phyloP scores from a whole-genome alignment of 1,140 invertebrate species.

The Drosophila prosaltans region DNA sequence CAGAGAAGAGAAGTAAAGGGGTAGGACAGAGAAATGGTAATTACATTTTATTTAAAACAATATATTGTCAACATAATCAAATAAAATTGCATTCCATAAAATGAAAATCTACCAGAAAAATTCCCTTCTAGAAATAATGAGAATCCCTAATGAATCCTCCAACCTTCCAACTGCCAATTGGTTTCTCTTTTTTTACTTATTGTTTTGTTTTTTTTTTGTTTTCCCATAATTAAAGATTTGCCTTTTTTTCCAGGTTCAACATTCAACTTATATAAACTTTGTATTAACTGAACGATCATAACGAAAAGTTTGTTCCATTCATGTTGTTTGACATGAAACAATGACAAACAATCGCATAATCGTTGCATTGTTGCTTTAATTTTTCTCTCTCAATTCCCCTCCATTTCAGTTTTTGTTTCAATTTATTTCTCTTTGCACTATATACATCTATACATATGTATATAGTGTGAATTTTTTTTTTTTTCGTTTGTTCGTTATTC shows the following conservation, averaged over 20 bases:
- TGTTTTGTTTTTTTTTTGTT: no score
- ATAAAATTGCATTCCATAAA: constrained; percentile 41
- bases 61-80: constrained; percentile 62
- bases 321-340: constrained; percentile 38
- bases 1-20: not conserved
- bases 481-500: constrained; percentile 22
- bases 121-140: constrained; percentile 8
- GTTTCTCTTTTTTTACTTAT: not conserved
- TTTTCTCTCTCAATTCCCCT: constrained; percentile 30
- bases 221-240: constrained; percentile 41
- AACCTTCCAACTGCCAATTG: not conserved
- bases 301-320: not conserved
- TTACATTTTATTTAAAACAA: constrained; percentile 60
- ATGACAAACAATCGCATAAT: constrained; percentile 47
- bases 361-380: constrained; percentile 45
- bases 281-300: constrained; percentile 2
- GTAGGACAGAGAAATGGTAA: not conserved
- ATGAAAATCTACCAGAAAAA: no score
- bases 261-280: constrained; percentile 1
- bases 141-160: constrained; percentile 11
- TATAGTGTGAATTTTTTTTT: constrained; percentile 20
- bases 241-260: constrained; percentile 24
- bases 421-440: constrained; percentile 1
- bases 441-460: not conserved
- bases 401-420: not conserved